Evolutionary conservation across 2,888 invertebrate genomes (phyloP).

Genomic region (Ennomos fuscantarius): DNA sequence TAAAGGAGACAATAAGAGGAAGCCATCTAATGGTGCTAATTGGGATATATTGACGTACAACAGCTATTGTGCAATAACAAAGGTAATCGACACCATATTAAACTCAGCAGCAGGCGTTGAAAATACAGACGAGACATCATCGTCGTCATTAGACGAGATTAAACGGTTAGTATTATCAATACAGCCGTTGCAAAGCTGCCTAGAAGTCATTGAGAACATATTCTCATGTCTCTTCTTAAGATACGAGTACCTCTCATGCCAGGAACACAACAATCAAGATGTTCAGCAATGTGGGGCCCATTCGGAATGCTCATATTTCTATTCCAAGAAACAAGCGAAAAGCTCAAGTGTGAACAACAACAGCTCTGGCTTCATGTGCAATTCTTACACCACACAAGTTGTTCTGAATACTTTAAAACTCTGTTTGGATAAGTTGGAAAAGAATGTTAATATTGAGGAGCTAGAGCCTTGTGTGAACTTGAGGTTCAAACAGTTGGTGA

Average conservation of each 20-base stretch:
- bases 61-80: conserved; percentile 80
- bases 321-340: conserved; percentile 71
- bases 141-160: conserved; percentile 74
- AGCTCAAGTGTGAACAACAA: conserved; percentile 54
- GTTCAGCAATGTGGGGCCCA: conserved; percentile 70
- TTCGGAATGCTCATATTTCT: conserved; percentile 80
- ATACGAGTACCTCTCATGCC: conserved; percentile 85
- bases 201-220: conserved; percentile 89
- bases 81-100: conserved; percentile 78
- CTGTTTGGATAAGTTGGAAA: conserved; percentile 79
- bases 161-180: conserved; percentile 78
- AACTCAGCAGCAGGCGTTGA: conserved; percentile 65
- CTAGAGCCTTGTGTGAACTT: conserved; percentile 51
- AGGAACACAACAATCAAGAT: conserved; percentile 75
- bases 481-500: conserved; percentile 69
- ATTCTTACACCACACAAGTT: conserved; percentile 84
- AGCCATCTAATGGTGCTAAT: conserved; percentile 52
- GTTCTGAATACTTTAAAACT: conserved; percentile 84
- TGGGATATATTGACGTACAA: conserved; percentile 82
- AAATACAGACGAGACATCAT: conserved; percentile 64
- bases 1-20: conserved; percentile 50
- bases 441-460: conserved; percentile 57
- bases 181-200: conserved; percentile 74
- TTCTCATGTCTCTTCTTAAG: conserved; percentile 89
- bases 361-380: conserved; percentile 84